Evolutionary conservation across 1,140 invertebrate species (phyloP), one percentile per base, ranked within the genome.

Genomic region (Orchesella cincta): DNA sequence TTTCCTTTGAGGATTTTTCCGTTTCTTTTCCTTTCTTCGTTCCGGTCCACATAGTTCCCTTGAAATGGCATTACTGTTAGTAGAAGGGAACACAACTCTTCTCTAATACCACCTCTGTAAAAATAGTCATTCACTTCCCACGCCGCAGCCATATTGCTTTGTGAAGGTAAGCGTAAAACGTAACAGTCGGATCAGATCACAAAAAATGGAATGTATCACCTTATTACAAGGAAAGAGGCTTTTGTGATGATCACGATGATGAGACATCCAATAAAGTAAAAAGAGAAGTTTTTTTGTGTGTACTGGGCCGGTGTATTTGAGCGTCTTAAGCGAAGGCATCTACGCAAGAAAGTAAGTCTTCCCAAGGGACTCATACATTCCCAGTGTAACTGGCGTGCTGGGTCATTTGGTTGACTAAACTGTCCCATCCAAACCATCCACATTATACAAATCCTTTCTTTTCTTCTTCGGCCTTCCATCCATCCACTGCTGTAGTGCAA

Each of bases 331-430:
- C n/a, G n/a, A n/a, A n/a, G n/a, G n/a, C n/a, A n/a, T n/a, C n/a
- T 67, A 67, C 62, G 31, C 33, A 31, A 67, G 62, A 14, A 31
- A 67, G n/a, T 67, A 67, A 67, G 8, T 18, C 23, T 5, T 67
- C 62, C 62, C 62, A 14, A 18, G 62, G 31, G 62, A 67, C 62
- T 31, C 62, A 67, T 67, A 67, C 26, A 67, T 67, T 67, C 70
- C 70, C 75, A 76, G 75, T 52, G 64, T 71, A 71, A 77, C 76
- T 70, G 52, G 70, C 76, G 76, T 77, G 31, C 51, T 39, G 76
- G 76, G 76, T 77, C 76, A 77, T 77, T 73, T 77, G 46, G 34
- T 73, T 77, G 71, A 70, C 71, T 73, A 77, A 77, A 77, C 71
- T 23, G 35, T 35, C 26, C 35, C 71, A 46, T 73, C 34, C 34